Percentiles rank a stretch among this genome's conserved stretches.
Conservation (phyloP, 2,888 invertebrate genomes). For the Zootermopsis nevadensis region DNA sequence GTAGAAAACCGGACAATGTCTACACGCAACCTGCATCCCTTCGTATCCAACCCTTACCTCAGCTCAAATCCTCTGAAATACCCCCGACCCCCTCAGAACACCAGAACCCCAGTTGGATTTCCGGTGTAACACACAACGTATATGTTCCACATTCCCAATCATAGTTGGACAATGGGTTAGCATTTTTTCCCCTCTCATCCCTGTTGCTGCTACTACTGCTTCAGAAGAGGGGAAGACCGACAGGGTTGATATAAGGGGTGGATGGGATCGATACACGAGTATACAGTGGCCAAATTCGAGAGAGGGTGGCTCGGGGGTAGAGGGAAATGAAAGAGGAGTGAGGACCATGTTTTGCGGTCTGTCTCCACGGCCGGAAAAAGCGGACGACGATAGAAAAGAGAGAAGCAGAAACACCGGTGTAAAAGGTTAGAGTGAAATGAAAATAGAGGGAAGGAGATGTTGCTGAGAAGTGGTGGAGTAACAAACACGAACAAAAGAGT, state of each 20-base stretch:
- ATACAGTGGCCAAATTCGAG: constrained; percentile 42
- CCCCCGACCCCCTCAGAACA: too few species aligned
- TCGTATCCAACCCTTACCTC: not conserved
- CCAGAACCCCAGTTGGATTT: not conserved
- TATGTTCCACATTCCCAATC: constrained; percentile 46
- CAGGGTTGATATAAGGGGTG: constrained; percentile 39
- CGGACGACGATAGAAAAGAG: constrained; percentile 34
- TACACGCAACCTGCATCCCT: not conserved
- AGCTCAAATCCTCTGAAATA: too few species aligned
- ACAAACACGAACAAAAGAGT: constrained; percentile 13
- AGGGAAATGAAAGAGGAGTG: not conserved
- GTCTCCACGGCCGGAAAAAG: constrained; percentile 36
- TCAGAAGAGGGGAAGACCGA: constrained; percentile 16
- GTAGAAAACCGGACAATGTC: not conserved
- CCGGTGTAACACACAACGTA: not conserved
- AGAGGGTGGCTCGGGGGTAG: not conserved
- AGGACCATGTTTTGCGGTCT: constrained; percentile 40
- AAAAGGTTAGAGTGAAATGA: not conserved
- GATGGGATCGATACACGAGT: constrained; percentile 40
- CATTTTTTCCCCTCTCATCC: constrained; percentile 43
- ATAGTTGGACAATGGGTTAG: constrained; percentile 49
- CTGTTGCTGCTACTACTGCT: constrained; percentile 3
- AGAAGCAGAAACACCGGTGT: constrained; percentile 31
- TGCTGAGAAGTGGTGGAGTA: constrained; percentile 15
- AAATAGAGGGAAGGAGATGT: constrained; percentile 1